These are phyloP conservation scores for Hetaerina titia DNA, from an alignment of 2,888 invertebrate genomes.

Conservation along the genomic window DNA sequence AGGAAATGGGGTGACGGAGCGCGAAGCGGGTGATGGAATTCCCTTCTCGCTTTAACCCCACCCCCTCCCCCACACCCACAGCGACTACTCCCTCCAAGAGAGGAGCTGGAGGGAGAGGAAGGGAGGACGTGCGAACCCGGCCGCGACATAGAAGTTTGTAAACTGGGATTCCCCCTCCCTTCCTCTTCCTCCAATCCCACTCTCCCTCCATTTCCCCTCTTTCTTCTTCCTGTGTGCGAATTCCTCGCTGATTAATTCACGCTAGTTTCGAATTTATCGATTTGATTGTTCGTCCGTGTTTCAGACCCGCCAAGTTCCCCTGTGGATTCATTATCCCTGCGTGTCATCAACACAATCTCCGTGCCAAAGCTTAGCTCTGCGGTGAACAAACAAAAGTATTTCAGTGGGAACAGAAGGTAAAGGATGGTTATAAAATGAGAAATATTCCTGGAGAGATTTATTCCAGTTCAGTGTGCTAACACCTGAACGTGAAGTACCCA, in stretches of 20 bases:
- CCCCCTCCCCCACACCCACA: not conserved
- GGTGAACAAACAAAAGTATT: not conserved
- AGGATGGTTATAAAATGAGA: too few species aligned
- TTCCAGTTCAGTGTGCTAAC: too few species aligned
- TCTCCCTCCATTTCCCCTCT: not conserved
- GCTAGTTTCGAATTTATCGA: not conserved
- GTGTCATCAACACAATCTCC: not conserved
- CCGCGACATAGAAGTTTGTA: not conserved
- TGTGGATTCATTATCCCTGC: not conserved
- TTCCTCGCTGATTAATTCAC: conserved; percentile 17
- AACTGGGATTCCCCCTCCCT: not conserved
- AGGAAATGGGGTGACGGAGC: not conserved
- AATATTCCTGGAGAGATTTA: too few species aligned
- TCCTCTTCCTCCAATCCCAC: not conserved
- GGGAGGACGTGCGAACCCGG: not conserved
- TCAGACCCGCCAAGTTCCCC: not conserved
- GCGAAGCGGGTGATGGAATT: not conserved
- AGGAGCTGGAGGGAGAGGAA: too few species aligned
- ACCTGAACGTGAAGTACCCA: too few species aligned
- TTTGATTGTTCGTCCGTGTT: conserved; percentile 17
- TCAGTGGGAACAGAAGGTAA: not conserved
- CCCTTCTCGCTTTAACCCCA: not conserved
- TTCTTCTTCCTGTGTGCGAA: not conserved
- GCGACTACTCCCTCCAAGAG: not conserved
- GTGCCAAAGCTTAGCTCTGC: not conserved